These are phyloP conservation scores for Spatulosminthurus flaviceps DNA, from an alignment of 2,888 invertebrate species.

Conservation along the genomic window DNA sequence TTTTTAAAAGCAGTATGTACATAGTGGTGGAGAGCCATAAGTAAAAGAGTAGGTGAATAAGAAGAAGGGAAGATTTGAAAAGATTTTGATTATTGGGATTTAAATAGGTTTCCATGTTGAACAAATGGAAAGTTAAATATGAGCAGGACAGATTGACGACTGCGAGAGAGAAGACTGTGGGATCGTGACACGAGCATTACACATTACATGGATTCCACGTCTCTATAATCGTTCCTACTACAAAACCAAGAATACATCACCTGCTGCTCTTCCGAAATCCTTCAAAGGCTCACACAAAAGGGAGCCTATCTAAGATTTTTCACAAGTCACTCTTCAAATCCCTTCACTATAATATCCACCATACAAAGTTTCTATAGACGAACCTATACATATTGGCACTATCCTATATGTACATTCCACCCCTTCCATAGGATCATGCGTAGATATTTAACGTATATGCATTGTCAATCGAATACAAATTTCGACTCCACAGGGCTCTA, in stretches of 20 bases:
- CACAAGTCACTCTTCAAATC: slow-evolving; percentile 57
- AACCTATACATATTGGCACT: neutral
- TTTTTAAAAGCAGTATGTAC: no score
- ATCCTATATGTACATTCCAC: neutral
- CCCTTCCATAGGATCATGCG: no score
- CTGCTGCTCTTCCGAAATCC: slow-evolving; percentile 51
- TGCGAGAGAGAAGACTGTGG: neutral
- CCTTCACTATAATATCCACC: slow-evolving; percentile 36
- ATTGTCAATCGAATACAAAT: slow-evolving; percentile 56
- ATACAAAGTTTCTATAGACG: neutral
- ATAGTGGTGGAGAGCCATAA: no score
- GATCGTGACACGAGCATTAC: slow-evolving; percentile 57
- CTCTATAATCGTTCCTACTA: slow-evolving; percentile 50
- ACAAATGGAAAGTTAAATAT: slow-evolving; percentile 43
- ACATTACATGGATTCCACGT: slow-evolving; percentile 56
- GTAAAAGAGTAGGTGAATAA: slow-evolving; percentile 7
- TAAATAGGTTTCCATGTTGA: slow-evolving; percentile 36
- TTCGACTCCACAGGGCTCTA: slow-evolving; percentile 48
- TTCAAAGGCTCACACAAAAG: slow-evolving; percentile 48
- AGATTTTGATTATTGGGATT: slow-evolving; percentile 33
- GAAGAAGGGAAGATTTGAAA: neutral
- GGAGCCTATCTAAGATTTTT: slow-evolving; percentile 53
- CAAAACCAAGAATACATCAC: slow-evolving; percentile 51
- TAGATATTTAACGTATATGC: neutral
- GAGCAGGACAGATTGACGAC: slow-evolving; percentile 36